Conservation (phyloP, 2,888 invertebrate genomes). For the Sclerodermus sp. region DNA sequence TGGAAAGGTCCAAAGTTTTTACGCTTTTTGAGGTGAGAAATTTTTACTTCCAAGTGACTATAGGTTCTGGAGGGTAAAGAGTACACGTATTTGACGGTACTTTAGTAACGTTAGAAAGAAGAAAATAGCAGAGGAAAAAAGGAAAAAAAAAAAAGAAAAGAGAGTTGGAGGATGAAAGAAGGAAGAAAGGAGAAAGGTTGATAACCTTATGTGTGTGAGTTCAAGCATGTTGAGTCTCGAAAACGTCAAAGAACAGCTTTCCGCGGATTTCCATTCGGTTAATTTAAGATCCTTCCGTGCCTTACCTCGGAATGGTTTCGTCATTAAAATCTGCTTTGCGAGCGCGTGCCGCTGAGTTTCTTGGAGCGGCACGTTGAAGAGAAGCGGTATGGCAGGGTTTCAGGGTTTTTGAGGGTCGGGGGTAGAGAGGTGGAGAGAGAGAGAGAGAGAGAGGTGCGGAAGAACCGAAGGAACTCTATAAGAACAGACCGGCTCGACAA, state of each 20-base stretch:
- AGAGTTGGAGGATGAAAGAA: no score
- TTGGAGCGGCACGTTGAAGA: neutral
- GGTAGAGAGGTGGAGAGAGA: neutral
- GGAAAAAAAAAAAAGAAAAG: no score
- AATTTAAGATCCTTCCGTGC: conserved; percentile 6
- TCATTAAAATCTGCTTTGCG: conserved; percentile 17
- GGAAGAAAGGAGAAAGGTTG: no score
- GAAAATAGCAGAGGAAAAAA: no score
- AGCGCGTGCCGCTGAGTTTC: neutral
- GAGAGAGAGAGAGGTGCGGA: neutral
- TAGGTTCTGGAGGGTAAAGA: no score
- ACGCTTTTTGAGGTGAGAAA: no score
- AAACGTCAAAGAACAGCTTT: conserved; percentile 19
- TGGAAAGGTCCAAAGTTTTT: no score
- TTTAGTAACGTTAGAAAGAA: no score
- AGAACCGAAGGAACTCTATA: no score
- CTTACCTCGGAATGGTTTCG: conserved; percentile 7
- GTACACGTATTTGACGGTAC: no score
- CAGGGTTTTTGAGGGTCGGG: neutral
- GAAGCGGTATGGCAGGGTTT: neutral
- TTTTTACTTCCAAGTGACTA: no score
- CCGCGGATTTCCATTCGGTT: conserved; percentile 17
- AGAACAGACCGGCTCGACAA: no score
- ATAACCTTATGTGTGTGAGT: conserved; percentile 5
- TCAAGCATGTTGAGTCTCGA: conserved; percentile 13